Evolutionary conservation across 2,888 invertebrate genomes (phyloP), one percentile per base, ranked within the genome.

Genomic region (Xylota segnis): DNA sequence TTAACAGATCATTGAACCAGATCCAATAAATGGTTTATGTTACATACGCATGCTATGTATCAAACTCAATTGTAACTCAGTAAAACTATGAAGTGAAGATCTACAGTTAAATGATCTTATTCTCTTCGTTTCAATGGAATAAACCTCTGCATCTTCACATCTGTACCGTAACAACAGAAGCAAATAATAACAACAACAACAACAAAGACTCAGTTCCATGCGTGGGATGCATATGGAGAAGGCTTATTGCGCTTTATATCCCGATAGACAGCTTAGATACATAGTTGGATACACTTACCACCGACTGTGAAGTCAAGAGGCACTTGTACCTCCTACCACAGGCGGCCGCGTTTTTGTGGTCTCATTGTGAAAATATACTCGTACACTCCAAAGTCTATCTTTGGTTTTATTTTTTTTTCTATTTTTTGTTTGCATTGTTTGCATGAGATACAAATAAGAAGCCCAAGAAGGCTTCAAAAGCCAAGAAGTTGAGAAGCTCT

Each of bases 181-280:
- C 58, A 12, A 50, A 65, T 9, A 70, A 10, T 32, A 65, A 66
- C 3, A 23, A 5, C 14, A 59, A 40, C 29, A 56, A 50, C 45
- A 58, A 27, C 50, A 23, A 59, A 23, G 3, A 23, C 23, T n/a
- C n/a, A 81, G 66, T 81, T 75, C 61, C 59, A 81, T 81, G 81
- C 81, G 81, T 81, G 81, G 81, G 81, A 61, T 72, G 72, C 43
- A 54, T 72, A 18, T 37, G 27, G 14, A 82, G 63, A 76, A 65
- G 82, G 76, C 76, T 70, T 82, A 82, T 82, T 82, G 56, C 58
- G 40, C 56, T 66, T 61, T 56, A 63, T 47, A 61, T 23, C 9
- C 47, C 54, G 72, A 72, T 45, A 71, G 61, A 77, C 58, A 77
- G 18, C 54, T n/a, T 9, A 47, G 72, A 83, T n/a, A n/a, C n/a